Evolutionary conservation across 2,113 vertebrate genomes (phyloP), one percentile per base, ranked within the genome.

Genomic region (Hystrix brachyura): DNA sequence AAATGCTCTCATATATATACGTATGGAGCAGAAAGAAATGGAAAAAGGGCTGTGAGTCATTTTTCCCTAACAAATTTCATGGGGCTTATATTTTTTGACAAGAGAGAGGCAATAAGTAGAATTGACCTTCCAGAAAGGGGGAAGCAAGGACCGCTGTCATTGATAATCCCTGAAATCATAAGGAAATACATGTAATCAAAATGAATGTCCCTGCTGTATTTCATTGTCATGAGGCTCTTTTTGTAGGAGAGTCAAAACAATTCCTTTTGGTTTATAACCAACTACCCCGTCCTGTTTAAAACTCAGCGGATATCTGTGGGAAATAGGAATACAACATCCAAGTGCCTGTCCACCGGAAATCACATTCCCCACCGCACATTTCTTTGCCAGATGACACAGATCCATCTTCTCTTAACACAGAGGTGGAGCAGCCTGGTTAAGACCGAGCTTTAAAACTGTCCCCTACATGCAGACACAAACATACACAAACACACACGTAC

Each of bases 261-360:
- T 90, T 74, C 69, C 71, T 85, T 96, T 4, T 67, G 60, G 25
- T 48, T 83, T 90, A 88, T 38, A 81, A 94, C 87, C 97, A 62
- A 87, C 19, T 34, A 97, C 6, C 9, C 25, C 32, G 93, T 19
- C 29, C 25, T 86, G 8, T 48, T 92, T 76, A 57, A 91, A 96
- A 90, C 43, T 67, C 97, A 95, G 82, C 57, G 53, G 90, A 48
- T 90, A 80, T 91, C 19, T 82, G 32, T 93, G 55, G 84, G 55
- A 72, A 95, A 93, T 91, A 85, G 96, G 14, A 94, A 86, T 51
- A 25, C 0, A 64, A 0, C 14, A 53, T 53, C 83, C 48, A 74
- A 88, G 43, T 93, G 12, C 2, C 92, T 84, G 67, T 90, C 34
- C 34, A 64, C 55, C 62, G 7, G 8, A 55, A 69, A 76, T 27